These are phyloP conservation scores for Sceloporus undulatus DNA, from an alignment of 2,113 vertebrate species.

Conservation along the genomic window DNA sequence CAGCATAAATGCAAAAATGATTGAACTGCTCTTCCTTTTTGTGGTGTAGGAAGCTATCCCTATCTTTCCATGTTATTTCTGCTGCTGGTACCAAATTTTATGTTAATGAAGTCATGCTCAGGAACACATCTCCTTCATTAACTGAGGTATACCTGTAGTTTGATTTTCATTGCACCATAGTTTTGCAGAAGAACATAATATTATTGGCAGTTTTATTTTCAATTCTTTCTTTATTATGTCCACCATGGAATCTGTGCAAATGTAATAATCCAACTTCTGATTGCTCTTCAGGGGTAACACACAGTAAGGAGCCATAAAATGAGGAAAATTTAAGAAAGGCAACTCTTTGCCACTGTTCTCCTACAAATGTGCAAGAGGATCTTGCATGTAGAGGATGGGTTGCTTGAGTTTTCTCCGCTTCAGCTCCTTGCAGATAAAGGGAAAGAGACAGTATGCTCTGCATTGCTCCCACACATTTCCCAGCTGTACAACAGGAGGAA, in stretches of 20 bases:
- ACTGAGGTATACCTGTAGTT: too few species aligned
- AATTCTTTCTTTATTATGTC: too few species aligned
- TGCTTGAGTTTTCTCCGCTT: neutral
- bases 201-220: too few species aligned
- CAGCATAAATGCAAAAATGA: neutral
- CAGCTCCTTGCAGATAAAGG: neutral
- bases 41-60: too few species aligned
- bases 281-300: neutral
- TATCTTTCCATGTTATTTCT: too few species aligned
- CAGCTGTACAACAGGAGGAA: neutral
- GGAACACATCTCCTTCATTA: too few species aligned
- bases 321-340: neutral
- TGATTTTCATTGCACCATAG: too few species aligned
- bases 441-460: neutral
- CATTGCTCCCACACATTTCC: neutral
- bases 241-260: neutral
- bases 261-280: neutral
- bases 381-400: neutral
- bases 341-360: neutral
- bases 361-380: neutral
- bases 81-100: too few species aligned
- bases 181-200: too few species aligned
- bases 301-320: neutral
- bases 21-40: too few species aligned
- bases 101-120: too few species aligned